These are phyloP conservation scores for Physeter macrocephalus DNA, from an alignment of 2,113 vertebrate species.

Conservation along the genomic window DNA sequence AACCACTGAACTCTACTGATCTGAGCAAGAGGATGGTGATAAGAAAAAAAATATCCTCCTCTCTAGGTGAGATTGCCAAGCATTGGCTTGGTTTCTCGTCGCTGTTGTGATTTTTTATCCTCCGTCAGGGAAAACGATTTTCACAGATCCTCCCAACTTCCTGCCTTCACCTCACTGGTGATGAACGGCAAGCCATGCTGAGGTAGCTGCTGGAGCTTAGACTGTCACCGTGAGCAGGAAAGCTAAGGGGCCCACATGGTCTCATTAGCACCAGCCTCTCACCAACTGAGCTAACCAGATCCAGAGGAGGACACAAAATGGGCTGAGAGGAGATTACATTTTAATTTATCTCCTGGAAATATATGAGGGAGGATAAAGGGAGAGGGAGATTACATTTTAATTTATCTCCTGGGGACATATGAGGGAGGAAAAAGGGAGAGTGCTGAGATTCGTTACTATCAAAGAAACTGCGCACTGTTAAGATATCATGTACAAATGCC, in stretches of 20 bases:
- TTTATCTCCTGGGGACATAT: slow-evolving; percentile 1
- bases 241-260: neutral
- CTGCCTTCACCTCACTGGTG: neutral
- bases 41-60: neutral
- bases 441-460: neutral
- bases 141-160: neutral
- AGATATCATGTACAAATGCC: neutral
- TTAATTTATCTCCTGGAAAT: slow-evolving; percentile 23
- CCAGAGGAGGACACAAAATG: slow-evolving; percentile 8
- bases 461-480: neutral
- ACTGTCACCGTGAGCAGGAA: neutral
- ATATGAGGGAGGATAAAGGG: neutral
- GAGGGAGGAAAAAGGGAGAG: neutral
- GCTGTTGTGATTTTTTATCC: neutral
- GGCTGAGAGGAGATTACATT: neutral
- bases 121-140: neutral
- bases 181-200: neutral
- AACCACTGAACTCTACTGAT: neutral
- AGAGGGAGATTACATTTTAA: slow-evolving; percentile 23
- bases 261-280: slow-evolving; percentile 39
- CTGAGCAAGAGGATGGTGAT: neutral
- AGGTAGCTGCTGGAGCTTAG: neutral
- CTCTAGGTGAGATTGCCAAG: neutral
- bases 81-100: neutral
- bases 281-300: neutral